Evolutionary conservation across 2,888 invertebrate species (phyloP).

Genomic region (Pammene aurita): DNA sequence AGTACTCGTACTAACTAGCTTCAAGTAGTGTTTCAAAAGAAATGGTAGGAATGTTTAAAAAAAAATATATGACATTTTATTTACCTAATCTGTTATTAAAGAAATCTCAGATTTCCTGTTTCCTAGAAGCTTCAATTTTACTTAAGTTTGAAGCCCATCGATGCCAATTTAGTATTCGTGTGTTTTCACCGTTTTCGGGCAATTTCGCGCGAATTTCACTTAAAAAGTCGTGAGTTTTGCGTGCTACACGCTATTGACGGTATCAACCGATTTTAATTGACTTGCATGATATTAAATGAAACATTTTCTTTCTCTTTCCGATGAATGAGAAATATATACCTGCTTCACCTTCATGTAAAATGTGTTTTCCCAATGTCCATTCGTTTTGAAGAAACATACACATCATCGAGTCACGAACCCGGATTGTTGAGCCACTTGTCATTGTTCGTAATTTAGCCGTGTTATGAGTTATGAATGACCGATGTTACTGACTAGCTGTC

Average conservation of each 20-base stretch:
- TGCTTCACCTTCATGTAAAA: too few relatives aligned
- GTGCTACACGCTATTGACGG: constrained; percentile 40
- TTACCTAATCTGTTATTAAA: neutral
- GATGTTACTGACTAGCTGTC: too few relatives aligned
- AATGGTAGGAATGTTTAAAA: too few relatives aligned
- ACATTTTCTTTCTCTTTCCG: constrained; percentile 18
- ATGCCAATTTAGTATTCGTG: constrained; percentile 33
- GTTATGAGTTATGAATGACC: too few relatives aligned
- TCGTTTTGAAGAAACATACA: too few relatives aligned
- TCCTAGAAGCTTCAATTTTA: constrained; percentile 28
- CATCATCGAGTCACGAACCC: too few relatives aligned
- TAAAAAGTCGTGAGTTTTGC: constrained; percentile 33
- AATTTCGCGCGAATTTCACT: constrained; percentile 38
- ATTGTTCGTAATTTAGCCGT: too few relatives aligned
- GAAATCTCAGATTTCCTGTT: neutral
- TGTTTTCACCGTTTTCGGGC: constrained; percentile 31
- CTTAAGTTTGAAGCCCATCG: constrained; percentile 28
- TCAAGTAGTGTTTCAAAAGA: too few relatives aligned
- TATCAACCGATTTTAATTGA: constrained; percentile 38
- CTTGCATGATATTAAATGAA: constrained; percentile 35
- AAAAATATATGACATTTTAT: too few relatives aligned
- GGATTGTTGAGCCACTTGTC: too few relatives aligned
- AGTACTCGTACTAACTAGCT: too few relatives aligned
- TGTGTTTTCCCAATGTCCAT: too few relatives aligned
- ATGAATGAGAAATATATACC: neutral